phyloP scores from a whole-genome alignment of 2,888 invertebrate species.

The Acanthosoma haemorrhoidale region DNA sequence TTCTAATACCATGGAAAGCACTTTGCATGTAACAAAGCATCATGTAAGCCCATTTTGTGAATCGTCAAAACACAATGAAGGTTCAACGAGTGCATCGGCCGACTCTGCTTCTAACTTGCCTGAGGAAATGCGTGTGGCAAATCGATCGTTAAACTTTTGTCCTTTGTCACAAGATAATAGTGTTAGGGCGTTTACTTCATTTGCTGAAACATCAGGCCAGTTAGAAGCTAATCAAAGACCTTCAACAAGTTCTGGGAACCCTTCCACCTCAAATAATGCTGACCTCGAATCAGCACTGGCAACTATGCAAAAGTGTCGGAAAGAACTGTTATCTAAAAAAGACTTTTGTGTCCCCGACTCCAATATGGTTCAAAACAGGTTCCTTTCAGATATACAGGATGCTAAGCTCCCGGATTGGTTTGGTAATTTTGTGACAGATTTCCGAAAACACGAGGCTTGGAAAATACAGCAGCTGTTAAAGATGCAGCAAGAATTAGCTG shows the following conservation, averaged over 20 bases:
- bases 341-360: neutral
- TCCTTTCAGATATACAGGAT: neutral
- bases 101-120: neutral
- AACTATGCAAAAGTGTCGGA: neutral
- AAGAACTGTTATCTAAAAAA: neutral
- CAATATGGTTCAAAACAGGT: neutral
- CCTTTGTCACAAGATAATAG: neutral
- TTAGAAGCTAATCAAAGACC: neutral
- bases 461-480: slow-evolving; percentile 31
- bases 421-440: slow-evolving; percentile 22
- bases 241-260: neutral
- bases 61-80: neutral
- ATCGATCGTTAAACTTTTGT: neutral
- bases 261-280: neutral
- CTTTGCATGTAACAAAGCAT: too few relatives aligned
- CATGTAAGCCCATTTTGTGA: neutral
- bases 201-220: neutral
- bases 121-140: neutral
- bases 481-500: slow-evolving; percentile 32
- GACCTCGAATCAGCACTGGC: neutral
- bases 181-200: neutral
- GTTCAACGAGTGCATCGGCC: neutral
- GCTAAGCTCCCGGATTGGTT: slow-evolving; percentile 27
- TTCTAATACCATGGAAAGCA: too few relatives aligned
- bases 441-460: slow-evolving; percentile 30